Conservation (phyloP, 2,113 vertebrate species). For the Tragelaphus scriptus region DNA sequence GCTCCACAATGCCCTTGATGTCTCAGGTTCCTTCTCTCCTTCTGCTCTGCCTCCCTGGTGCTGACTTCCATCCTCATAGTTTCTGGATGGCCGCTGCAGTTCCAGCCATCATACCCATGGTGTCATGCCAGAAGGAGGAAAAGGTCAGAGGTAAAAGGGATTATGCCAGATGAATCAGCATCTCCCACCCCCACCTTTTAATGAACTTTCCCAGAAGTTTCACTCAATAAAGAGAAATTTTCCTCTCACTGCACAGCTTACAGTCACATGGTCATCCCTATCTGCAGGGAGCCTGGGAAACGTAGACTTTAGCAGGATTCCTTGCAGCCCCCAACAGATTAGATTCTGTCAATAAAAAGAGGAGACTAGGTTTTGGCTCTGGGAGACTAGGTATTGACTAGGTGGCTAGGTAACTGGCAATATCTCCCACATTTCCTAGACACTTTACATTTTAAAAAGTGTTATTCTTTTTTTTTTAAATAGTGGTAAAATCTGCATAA, state of each 20-base stretch:
- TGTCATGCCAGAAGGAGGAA: background rate
- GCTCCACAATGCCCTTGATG: accelerated
- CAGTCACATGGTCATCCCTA: background rate
- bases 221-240: background rate
- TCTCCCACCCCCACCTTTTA: background rate
- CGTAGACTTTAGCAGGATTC: background rate
- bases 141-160: background rate
- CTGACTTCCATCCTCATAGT: background rate
- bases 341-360: background rate
- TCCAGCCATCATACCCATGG: background rate
- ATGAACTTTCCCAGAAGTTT: background rate
- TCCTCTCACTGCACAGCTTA: background rate
- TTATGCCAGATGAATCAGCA: background rate
- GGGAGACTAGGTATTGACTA: background rate
- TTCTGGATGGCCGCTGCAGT: background rate
- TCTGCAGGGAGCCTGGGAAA: background rate
- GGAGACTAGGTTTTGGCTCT: background rate
- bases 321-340: background rate
- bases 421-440: background rate
- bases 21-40: background rate
- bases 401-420: background rate
- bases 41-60: background rate
- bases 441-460: background rate
- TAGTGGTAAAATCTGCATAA: background rate
- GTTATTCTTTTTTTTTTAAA: background rate